Evolutionary conservation across 2,888 invertebrate species (phyloP), one percentile per base, ranked within the genome.

Genomic region (Margaritifera margaritifera): DNA sequence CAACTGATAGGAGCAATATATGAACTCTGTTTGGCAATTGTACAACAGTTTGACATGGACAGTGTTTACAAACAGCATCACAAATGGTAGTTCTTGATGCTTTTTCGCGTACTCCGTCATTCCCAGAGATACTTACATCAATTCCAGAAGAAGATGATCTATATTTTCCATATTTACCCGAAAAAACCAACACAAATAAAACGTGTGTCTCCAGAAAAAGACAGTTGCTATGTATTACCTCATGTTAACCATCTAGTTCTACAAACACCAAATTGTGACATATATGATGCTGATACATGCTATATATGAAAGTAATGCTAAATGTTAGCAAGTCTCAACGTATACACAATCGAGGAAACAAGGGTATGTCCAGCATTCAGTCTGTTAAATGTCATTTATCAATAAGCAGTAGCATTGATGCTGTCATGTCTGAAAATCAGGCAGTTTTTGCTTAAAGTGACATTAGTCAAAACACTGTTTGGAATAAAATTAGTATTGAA

Each of bases 1-100:
- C n/a, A n/a, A 20, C n/a, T 66, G 8, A 67, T 66, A 61, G 72
- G 69, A 31, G 69, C 67, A 2, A 74, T 77, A 15, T 74, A 77
- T 63, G 74, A 77, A 72, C 71, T 27, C 62, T 75, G n/a, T 75
- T n/a, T 71, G 73, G 27, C 68, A 74, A 51, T 73, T n/a, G 61
- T 75, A 25, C 73, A 76, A 51, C 68, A 74, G 53, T n/a, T 71
- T 66, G 69, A 73, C 53, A 55, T 67, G 56, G 67, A 73, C 6
- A 69, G 72, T 67, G 50, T 53, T 25, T 74, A 63, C 53, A 77
- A 74, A 59, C 72, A 22, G 69, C 70, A 27, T 2, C 51, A 6
- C 27, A 73, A 31, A 73, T 69, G 68, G 62, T 53, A 25, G 70
- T 70, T 11, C 54, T 67, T 24, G 67, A 69, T 56, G 25, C 59